Evolutionary conservation across 2,888 invertebrate species (phyloP).

Genomic region (Caenorhabditis sinica): DNA sequence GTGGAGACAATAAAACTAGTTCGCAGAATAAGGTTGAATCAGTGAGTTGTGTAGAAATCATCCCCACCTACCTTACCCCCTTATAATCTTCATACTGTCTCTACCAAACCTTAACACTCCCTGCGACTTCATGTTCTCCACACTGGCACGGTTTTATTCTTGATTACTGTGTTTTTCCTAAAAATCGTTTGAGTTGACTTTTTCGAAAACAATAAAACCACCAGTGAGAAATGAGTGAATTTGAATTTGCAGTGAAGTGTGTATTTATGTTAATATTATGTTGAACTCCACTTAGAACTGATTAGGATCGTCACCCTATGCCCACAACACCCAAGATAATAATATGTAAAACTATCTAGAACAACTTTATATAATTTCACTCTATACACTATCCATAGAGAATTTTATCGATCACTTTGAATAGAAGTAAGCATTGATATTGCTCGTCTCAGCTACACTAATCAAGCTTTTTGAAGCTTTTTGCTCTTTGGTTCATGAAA

Average conservation of each 20-base stretch:
- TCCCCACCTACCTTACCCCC: background rate
- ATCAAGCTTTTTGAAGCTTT: constrained; percentile 58
- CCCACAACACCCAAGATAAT: background rate
- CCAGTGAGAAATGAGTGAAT: constrained; percentile 53
- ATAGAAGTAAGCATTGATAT: constrained; percentile 38
- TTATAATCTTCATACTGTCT: background rate
- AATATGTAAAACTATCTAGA: constrained; percentile 22
- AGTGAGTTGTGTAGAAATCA: constrained; percentile 66
- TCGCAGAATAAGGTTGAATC: constrained; percentile 69
- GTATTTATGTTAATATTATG: constrained; percentile 43
- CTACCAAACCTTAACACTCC: constrained; percentile 32
- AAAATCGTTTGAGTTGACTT: constrained; percentile 16
- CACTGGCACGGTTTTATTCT: constrained; percentile 56
- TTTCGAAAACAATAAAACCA: constrained; percentile 13
- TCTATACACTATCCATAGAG: constrained; percentile 26
- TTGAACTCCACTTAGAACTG: constrained; percentile 8
- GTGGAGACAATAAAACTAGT: constrained; percentile 55
- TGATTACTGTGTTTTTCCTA: background rate
- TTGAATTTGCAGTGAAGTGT: constrained; percentile 62
- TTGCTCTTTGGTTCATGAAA: constrained; percentile 60
- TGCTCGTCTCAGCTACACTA: constrained; percentile 63
- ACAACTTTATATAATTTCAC: background rate
- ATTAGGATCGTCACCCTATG: constrained; percentile 1
- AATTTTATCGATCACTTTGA: background rate
- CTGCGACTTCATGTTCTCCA: constrained; percentile 57